Evolutionary conservation across 1,140 invertebrate species (phyloP), one percentile per base, ranked within the genome.

Genomic region (Bradysia coprophila): DNA sequence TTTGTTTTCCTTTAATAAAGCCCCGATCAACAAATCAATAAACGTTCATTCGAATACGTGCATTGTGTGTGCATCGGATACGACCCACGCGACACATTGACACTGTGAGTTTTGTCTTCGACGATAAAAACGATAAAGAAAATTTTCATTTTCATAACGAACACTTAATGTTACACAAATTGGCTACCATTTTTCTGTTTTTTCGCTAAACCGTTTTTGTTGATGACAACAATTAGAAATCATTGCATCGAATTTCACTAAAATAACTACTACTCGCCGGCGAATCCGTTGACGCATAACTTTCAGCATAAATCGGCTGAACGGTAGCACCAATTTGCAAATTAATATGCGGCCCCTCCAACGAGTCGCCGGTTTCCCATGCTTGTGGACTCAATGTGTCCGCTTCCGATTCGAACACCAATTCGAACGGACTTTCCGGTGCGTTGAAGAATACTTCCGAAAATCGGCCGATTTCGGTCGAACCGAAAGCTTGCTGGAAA

Each of bases 401-500:
- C 2, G n/a, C 20, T 37, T 43, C 41, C n/a, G 31, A 43, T 23
- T 43, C 33, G 20, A 18, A 36, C 3, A 4, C n/a, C 3, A 18
- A 15, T 18, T 43, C 41, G 23, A 22, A 15, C 10, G 34, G 32
- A 16, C 33, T 43, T 15, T 34, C 41, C 4, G 33, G 13, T 28
- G 34, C 23, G n/a, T 19, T 43, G n/a, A 36, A 43, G 20, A 72
- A 72, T 10, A 66, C 67, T 46, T 71, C 69, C 4, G 68, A 69
- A 48, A 81, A 82, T 42, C 73, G 71, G 20, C 78, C 79, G 41
- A 81, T 81, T 56, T 81, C 79, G 20, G 78, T 81, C 2, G 77
- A 80, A 13, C 78, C 79, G 50, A 82, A 82, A 0, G 79, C 77
- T 54, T 81, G 78, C 47, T 79, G 75, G 45, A 81, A 82, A 2